Evolutionary conservation across 2,113 vertebrate species (phyloP).

Genomic region (Tricholaema leucomelas): DNA sequence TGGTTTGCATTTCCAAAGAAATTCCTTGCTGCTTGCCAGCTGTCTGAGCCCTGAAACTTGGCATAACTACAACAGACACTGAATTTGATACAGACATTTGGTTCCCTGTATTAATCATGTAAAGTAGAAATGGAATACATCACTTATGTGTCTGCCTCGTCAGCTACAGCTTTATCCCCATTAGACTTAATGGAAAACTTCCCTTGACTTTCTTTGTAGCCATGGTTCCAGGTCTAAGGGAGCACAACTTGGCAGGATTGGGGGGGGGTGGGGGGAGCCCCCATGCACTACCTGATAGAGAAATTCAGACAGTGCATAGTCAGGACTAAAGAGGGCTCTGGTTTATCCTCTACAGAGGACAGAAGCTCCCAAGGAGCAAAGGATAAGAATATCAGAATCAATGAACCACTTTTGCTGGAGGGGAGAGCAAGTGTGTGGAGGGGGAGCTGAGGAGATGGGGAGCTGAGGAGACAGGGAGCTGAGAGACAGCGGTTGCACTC

Average conservation of each 20-base stretch:
- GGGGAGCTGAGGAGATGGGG: background rate
- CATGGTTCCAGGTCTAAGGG: background rate
- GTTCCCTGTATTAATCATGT: conserved; percentile 69
- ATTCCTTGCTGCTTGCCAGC: conserved; percentile 52
- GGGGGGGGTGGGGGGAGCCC: background rate
- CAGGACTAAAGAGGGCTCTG: background rate
- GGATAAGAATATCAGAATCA: background rate
- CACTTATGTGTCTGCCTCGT: conserved; percentile 14
- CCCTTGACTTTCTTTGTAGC: background rate
- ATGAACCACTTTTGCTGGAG: background rate
- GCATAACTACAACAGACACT: conserved; percentile 62
- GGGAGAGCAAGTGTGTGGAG: background rate
- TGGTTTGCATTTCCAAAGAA: conserved; percentile 34
- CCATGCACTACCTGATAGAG: background rate
- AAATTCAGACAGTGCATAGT: background rate
- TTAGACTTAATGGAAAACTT: conserved; percentile 20
- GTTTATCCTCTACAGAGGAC: background rate
- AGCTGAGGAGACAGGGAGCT: background rate
- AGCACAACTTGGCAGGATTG: background rate
- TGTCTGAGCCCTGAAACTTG: conserved; percentile 65
- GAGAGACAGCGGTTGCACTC: background rate
- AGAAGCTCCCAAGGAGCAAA: background rate
- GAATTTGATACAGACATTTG: conserved; percentile 73
- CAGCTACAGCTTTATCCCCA: background rate
- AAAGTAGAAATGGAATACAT: conserved; percentile 58